Evolutionary conservation across 2,113 vertebrate genomes (phyloP), one percentile per base, ranked within the genome.

Genomic region (Platycercus adscitus): DNA sequence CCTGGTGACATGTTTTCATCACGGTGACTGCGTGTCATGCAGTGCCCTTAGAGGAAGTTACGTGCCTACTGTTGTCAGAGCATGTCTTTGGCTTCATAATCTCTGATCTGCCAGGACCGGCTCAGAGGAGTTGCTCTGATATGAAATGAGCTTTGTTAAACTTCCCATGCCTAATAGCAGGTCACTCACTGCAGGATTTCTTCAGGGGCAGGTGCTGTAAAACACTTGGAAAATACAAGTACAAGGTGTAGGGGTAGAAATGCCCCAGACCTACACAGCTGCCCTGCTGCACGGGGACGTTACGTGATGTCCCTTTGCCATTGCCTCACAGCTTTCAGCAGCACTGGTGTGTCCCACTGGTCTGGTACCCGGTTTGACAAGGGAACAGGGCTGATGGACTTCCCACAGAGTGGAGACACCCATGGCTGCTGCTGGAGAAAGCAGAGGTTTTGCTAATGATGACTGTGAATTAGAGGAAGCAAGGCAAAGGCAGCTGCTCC

Each of bases 1-100:
- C 47, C 16, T 1, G 0, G 14, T 55, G 61, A 35, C 1, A 0
- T 41, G 1, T 35, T 69, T 72, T 61, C 35, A 21, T 68, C 44
- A 5, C 2, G 0, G 9, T 44, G 61, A 15, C 14, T 2, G 33
- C 0, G 2, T 4, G 61, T 17, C 0, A 0, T 28, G 63, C 0
- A 0, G 28, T 47, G 69, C 64, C 64, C 69, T 70, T 29, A 6
- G 76, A 85, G 6, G 47, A 81, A 50, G 15, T 46, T 7, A 18
- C 1, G 19, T 12, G 73, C 35, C 49, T 9, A 1, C 49, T 0
- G 1, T 0, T 60, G 56, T 24, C 1, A 0, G 71, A 69, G 31
- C 0, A 0, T 0, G 1, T 7, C 61, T 44, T 58, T 73, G 41
- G 9, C 79, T 89, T 65, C 41, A 24, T 39, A 29, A 41, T 76